A percentile compares a stretch with the other conserved stretches of the same genome.
Evolutionary conservation across 2,888 invertebrate species (phyloP).

Genomic region (Xestia xanthographa): DNA sequence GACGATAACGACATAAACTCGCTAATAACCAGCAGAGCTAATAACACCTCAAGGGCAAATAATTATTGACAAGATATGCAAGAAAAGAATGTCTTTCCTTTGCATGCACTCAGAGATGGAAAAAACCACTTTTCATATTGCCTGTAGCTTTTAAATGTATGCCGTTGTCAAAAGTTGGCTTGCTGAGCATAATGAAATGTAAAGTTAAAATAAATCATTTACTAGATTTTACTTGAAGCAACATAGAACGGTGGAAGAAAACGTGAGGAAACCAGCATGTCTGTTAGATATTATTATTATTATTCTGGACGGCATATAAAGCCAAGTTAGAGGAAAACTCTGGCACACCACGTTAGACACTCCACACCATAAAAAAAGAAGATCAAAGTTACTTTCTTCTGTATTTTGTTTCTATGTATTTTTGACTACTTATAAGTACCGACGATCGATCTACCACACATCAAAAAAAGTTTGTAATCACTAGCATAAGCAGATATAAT

Average conservation of each 20-base stretch:
- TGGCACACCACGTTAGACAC: too few relatives aligned
- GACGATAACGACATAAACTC: not conserved
- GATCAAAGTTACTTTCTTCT: too few relatives aligned
- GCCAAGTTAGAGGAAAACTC: too few relatives aligned
- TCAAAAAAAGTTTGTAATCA: too few relatives aligned
- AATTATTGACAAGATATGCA: conserved; percentile 16
- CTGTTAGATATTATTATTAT: too few relatives aligned
- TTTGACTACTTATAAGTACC: too few relatives aligned
- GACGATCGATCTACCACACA: too few relatives aligned
- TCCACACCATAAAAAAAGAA: too few relatives aligned
- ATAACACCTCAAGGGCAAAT: not conserved
- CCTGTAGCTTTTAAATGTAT: not conserved
- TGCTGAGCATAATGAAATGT: not conserved
- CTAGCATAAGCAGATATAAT: too few relatives aligned
- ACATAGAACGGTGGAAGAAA: not conserved
- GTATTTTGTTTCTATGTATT: too few relatives aligned
- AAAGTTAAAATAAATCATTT: not conserved
- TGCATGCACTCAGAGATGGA: not conserved
- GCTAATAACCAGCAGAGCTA: not conserved
- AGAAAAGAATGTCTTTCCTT: conserved; percentile 41
- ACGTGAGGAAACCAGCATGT: too few relatives aligned
- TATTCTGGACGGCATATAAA: too few relatives aligned
- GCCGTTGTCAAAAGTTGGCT: not conserved
- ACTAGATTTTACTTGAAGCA: not conserved
- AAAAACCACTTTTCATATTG: conserved; percentile 17